These are phyloP conservation scores for Forbesichthys agassizii DNA, from an alignment of 2,113 vertebrate genomes.

Conservation along the genomic window DNA sequence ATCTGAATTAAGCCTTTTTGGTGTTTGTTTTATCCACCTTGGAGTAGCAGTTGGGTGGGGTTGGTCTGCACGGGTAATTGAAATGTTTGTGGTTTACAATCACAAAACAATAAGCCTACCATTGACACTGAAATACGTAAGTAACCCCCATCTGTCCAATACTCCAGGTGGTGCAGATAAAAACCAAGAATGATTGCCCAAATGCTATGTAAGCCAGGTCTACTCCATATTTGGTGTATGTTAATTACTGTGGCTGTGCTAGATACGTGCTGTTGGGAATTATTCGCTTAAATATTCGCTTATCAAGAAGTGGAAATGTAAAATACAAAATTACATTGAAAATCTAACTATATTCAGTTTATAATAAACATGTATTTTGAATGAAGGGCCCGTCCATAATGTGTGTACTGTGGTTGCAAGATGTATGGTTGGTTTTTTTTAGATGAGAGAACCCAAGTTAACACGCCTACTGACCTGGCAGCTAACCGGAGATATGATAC, in stretches of 20 bases:
- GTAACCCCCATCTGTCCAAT: constrained; percentile 23
- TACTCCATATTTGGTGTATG: constrained; percentile 27
- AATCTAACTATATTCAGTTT: too few relatives aligned
- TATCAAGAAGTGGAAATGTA: constrained; percentile 13
- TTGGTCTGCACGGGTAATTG: constrained; percentile 19
- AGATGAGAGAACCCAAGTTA: too few relatives aligned
- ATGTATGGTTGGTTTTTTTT: too few relatives aligned
- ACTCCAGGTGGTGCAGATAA: constrained; percentile 30
- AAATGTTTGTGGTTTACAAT: not conserved
- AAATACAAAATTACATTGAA: not conserved
- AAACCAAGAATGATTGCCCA: constrained; percentile 8
- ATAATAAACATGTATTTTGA: too few relatives aligned
- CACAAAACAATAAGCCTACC: not conserved
- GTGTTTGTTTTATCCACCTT: constrained; percentile 22
- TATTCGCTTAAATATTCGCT: constrained; percentile 8
- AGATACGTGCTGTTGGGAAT: not conserved
- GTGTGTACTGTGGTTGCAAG: too few relatives aligned
- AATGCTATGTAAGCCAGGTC: not conserved
- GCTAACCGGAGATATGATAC: too few relatives aligned
- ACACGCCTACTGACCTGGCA: too few relatives aligned
- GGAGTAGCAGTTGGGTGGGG: constrained; percentile 7
- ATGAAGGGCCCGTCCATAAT: too few relatives aligned
- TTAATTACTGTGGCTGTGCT: constrained; percentile 27
- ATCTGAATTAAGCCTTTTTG: not conserved
- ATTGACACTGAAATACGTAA: constrained; percentile 2